These are phyloP conservation scores for Gymnocephalus cernua DNA, from an alignment of 2,113 vertebrate species.

Conservation along the genomic window DNA sequence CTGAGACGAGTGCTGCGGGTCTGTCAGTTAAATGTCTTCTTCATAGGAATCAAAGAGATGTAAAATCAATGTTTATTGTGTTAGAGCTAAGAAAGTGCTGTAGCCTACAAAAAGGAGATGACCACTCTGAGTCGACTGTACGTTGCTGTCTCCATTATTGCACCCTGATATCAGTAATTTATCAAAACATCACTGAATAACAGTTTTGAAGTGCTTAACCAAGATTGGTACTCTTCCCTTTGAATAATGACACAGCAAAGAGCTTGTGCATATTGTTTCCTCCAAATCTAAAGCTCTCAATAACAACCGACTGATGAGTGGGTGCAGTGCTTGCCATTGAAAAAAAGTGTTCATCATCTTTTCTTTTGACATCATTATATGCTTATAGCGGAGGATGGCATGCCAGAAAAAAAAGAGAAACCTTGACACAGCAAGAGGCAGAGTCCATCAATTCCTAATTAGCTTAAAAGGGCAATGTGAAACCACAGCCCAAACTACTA, in stretches of 20 bases:
- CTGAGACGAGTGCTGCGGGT: constrained; percentile 48
- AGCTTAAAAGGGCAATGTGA: constrained; percentile 73
- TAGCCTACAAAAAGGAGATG: constrained; percentile 64
- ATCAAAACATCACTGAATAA: constrained; percentile 44
- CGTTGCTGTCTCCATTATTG: constrained; percentile 35
- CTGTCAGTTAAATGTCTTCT: constrained; percentile 64
- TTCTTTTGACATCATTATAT: constrained; percentile 23
- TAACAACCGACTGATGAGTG: constrained; percentile 29
- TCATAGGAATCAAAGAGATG: constrained; percentile 71
- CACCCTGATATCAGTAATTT: constrained; percentile 40
- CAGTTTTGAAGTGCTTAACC: constrained; percentile 27
- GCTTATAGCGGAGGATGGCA: background rate
- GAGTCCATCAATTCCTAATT: constrained; percentile 79
- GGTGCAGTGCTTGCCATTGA: background rate
- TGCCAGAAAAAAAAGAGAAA: constrained; percentile 50
- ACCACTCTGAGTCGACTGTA: constrained; percentile 43
- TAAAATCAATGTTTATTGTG: constrained; percentile 76
- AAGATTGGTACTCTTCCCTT: constrained; percentile 5
- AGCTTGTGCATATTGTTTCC: constrained; percentile 29
- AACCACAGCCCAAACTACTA: constrained; percentile 68
- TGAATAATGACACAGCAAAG: constrained; percentile 36
- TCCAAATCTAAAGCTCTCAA: constrained; percentile 11
- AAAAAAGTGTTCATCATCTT: constrained; percentile 14
- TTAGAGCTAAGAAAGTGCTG: constrained; percentile 67
- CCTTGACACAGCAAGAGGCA: constrained; percentile 45